Base-by-base conservation (phyloP, 2,888 invertebrate genomes). In the Chrysopilus asiliformis region DNA sequence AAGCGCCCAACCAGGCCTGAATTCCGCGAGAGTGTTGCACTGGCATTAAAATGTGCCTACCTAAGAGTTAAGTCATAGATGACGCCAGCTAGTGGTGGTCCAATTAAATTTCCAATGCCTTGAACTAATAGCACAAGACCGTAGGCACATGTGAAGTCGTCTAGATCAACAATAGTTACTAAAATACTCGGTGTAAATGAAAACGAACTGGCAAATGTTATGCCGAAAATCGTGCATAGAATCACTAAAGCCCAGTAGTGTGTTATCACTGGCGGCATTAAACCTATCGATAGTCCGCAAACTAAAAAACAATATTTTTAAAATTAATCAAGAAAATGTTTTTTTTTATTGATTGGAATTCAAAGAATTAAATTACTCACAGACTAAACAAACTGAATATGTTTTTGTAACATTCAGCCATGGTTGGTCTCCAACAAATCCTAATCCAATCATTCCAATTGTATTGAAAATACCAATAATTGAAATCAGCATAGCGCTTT, bases 121-220 rank as follows among this genome's bases (percentile, higher is more conserved):
- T 94, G 90, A 41, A 87, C 83, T 37, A 94, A 66, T 49, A 91
- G 66, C 47, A 85, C 77, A 48, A 95, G 63, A 13, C 94, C 94
- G 59, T 93, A 95, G 10, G 91, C 91, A 44, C 81, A 79, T 4
- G 93, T 90, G 57, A 95, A 91, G 47, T 85, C 76, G 55, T 91
- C 89, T 55, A 94, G 64, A 4, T 90, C 86, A 22, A 93, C 82
- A 50, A 93, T 66, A 53, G 86, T 80, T 29, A 90, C 87, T 46
- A 93, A 65, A 49, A 95, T 77, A 51, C 87, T 83, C 0, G 90
- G 87, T 1, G 90, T 90, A 47, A 93, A 81, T 2, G 89, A 82
- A 59, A 89, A 93, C 41, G 82, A 87, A 47, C 89, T 91, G 32
- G 89, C 87, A 56, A 93, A 89, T 46, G 86, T 82, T 45, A 93